Conservation (phyloP, 2,797 vertebrate genomes). For the Sebastes reedi region DNA sequence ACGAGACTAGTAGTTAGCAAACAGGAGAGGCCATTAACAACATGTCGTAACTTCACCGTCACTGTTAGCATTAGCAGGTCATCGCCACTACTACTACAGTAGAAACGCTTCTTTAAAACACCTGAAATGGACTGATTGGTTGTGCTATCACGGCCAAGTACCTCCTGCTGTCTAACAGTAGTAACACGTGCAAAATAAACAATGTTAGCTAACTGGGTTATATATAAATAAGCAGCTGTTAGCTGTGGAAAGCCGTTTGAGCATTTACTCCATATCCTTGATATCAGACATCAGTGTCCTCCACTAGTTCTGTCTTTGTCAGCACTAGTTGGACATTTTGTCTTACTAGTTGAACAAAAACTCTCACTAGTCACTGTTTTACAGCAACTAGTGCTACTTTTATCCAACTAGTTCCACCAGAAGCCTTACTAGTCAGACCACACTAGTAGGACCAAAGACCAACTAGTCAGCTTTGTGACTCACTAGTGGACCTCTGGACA, state of each 20-base stretch:
- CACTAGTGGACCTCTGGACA: no score
- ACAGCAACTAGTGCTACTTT: no score
- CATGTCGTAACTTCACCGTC: conserved; percentile 58
- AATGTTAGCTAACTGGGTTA: not conserved
- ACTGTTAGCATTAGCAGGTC: conserved; percentile 65
- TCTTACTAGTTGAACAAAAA: no score
- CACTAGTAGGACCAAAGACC: no score
- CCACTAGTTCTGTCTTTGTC: no score
- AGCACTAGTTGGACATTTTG: no score
- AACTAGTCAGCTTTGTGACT: no score
- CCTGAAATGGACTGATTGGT: rapidly evolving
- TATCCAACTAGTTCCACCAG: no score
- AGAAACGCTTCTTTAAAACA: not conserved
- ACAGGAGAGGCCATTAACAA: conserved; percentile 17
- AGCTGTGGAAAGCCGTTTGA: not conserved
- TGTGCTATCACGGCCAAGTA: rapidly evolving
- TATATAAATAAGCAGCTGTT: conserved; percentile 1
- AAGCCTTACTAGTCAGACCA: rapidly evolving
- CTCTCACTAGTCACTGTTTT: no score
- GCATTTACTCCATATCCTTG: no score
- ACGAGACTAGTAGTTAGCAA: not conserved
- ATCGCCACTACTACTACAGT: not conserved
- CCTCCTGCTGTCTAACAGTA: no score
- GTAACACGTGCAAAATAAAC: not conserved
- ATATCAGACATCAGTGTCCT: no score